Conservation (phyloP, 2,797 vertebrate genomes). For the Pangasius sanitwongsei region DNA sequence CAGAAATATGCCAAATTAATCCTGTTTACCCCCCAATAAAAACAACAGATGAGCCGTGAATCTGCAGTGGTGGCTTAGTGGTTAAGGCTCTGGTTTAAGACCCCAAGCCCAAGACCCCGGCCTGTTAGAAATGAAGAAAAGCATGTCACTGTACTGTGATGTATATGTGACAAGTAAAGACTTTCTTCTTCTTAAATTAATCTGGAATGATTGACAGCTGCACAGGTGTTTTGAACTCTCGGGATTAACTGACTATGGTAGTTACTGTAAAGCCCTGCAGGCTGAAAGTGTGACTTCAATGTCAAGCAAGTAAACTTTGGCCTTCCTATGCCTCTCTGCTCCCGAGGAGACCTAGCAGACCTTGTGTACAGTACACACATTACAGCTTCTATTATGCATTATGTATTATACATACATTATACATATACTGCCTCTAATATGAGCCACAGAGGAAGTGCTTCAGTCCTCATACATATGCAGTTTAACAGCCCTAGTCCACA, state of each 20-base stretch:
- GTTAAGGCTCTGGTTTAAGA: not conserved
- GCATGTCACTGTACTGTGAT: not conserved
- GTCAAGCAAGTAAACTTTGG: not conserved
- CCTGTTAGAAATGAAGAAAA: not conserved
- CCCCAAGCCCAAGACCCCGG: not conserved
- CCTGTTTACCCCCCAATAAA: not conserved
- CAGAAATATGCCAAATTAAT: not conserved
- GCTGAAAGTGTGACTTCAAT: not conserved
- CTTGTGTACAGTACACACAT: not conserved
- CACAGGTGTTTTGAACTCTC: not conserved
- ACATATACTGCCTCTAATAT: not conserved
- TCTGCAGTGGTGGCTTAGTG: not conserved
- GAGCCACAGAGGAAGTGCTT: not conserved
- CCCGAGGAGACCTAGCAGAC: not conserved
- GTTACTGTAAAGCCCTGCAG: not conserved
- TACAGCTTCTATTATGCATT: not conserved
- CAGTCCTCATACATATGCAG: not conserved
- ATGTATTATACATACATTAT: not conserved
- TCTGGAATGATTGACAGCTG: not conserved
- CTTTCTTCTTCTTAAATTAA: not conserved
- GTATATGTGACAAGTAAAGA: not conserved
- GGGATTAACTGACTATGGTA: not conserved
- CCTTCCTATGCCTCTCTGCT: not conserved
- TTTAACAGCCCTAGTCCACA: not conserved
- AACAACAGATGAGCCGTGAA: not conserved